Conservation (phyloP, 2,113 vertebrate genomes). For the Anas platyrhynchos region DNA sequence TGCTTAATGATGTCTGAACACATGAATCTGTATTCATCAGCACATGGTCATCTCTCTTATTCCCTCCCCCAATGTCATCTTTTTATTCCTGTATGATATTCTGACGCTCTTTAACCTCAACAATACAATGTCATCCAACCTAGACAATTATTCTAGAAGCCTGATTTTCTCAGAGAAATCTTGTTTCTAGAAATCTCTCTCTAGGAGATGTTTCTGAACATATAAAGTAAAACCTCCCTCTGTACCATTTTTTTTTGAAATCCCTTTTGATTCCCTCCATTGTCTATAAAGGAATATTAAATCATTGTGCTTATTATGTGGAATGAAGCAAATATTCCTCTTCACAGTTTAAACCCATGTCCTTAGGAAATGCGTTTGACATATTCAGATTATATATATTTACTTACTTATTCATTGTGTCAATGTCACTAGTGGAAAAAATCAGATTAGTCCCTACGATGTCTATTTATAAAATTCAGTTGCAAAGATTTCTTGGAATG, state of each 20-base stretch:
- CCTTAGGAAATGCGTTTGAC: neutral
- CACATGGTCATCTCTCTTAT: neutral
- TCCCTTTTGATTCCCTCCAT: neutral
- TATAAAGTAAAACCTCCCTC: neutral
- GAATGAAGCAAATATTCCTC: neutral
- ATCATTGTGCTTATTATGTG: neutral
- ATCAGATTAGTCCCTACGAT: neutral
- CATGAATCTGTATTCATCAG: neutral
- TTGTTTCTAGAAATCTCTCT: neutral
- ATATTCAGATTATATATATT: too few species aligned
- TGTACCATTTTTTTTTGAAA: neutral
- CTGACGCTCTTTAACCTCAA: neutral
- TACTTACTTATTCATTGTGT: neutral
- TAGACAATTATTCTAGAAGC: neutral
- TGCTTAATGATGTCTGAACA: neutral
- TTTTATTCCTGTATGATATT: neutral
- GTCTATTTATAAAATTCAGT: neutral
- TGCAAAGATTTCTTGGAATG: too few species aligned
- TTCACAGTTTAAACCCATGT: neutral
- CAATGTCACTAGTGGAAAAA: neutral
- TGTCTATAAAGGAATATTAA: neutral
- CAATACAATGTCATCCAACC: neutral
- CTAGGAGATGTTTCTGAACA: neutral
- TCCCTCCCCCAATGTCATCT: neutral
- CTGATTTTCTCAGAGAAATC: neutral